Conservation (phyloP, 2,113 vertebrate genomes). For the Globicephala melas region DNA sequence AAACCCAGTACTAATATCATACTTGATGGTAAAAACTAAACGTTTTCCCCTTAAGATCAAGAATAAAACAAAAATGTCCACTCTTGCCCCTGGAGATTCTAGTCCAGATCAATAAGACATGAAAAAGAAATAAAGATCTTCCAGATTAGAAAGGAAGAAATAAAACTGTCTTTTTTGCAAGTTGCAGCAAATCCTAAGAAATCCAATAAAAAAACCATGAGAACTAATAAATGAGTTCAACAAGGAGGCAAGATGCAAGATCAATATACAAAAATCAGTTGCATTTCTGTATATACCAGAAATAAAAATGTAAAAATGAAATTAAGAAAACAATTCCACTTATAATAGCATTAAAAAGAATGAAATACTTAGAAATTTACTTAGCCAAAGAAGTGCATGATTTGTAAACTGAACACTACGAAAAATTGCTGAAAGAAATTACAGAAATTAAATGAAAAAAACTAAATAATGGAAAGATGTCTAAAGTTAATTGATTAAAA, state of each 20-base stretch:
- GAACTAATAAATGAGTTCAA: neutral
- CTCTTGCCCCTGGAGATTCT: neutral
- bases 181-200: neutral
- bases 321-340: neutral
- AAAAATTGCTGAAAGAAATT: neutral
- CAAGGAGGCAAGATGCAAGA: neutral
- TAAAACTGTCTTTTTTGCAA: neutral
- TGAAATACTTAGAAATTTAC: neutral
- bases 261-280: neutral
- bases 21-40: neutral
- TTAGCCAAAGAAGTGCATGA: neutral
- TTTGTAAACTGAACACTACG: neutral
- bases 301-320: conserved; percentile 25
- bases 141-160: neutral
- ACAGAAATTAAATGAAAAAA: neutral
- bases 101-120: neutral
- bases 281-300: neutral
- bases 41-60: neutral
- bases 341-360: neutral
- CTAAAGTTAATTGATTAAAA: neutral
- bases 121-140: neutral
- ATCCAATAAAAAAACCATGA: neutral
- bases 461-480: neutral
- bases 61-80: neutral
- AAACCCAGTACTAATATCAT: neutral